These are phyloP conservation scores for Corynorhinus townsendii DNA, from an alignment of 2,113 vertebrate species.

Conservation along the genomic window DNA sequence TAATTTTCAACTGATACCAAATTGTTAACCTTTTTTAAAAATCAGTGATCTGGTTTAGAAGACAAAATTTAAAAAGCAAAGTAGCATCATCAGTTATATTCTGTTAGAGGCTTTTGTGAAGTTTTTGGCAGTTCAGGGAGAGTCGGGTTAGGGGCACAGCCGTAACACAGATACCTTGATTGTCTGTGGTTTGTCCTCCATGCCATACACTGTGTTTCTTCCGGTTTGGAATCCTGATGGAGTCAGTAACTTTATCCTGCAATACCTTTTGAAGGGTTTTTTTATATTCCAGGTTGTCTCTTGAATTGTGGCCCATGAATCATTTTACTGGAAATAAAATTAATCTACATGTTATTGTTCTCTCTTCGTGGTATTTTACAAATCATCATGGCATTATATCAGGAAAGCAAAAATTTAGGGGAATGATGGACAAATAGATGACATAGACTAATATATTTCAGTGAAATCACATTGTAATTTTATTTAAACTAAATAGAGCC, in stretches of 20 bases:
- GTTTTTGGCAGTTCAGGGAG: neutral
- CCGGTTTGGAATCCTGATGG: neutral
- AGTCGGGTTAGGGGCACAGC: neutral
- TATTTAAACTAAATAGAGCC: constrained; percentile 34
- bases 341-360: neutral
- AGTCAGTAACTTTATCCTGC: neutral
- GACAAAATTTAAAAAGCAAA: neutral
- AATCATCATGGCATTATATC: constrained; percentile 16
- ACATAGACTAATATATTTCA: neutral
- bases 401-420: constrained; percentile 18
- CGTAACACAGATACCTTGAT: neutral
- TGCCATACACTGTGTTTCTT: neutral
- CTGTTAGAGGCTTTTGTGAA: neutral
- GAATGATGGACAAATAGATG: neutral
- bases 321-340: constrained; percentile 49
- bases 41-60: neutral
- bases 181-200: neutral
- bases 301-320: neutral
- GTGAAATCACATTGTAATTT: constrained; percentile 26
- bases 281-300: neutral
- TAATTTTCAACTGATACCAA: neutral
- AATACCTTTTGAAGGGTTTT: neutral
- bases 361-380: neutral
- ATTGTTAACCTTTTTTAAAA: neutral
- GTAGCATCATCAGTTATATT: neutral